Percentiles rank a stretch among this genome's conserved stretches.
Conservation (phyloP, 2,888 invertebrate genomes). For the Dione juno region DNA sequence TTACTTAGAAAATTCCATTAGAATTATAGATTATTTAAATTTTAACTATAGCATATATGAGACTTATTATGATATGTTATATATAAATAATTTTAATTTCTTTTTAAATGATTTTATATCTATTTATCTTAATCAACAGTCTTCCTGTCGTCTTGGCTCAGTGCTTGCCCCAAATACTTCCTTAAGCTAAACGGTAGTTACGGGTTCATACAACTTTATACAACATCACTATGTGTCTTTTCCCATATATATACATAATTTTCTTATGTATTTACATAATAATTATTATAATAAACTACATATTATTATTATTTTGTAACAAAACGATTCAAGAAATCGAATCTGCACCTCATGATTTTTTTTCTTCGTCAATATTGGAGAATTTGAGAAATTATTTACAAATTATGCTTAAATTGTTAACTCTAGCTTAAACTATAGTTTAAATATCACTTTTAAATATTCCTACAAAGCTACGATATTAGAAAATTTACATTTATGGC, state of each 20-base stretch:
- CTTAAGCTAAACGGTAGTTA: constrained; percentile 3
- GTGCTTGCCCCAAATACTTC: constrained; percentile 53
- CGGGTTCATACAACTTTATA: constrained; percentile 55
- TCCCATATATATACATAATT: constrained; percentile 55
- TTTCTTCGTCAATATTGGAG: background rate
- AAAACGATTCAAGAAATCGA: background rate
- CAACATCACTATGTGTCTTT: constrained; percentile 76
- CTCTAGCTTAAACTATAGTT: background rate
- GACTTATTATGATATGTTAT: background rate
- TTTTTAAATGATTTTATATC: background rate
- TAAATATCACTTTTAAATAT: constrained; percentile 19
- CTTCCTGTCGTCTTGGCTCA: constrained; percentile 73
- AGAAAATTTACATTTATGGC: background rate
- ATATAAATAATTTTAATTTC: background rate
- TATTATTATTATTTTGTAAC: constrained; percentile 1
- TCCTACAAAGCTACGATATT: constrained; percentile 7
- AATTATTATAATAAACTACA: background rate
- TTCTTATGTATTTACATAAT: constrained; percentile 54
- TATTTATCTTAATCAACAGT: constrained; percentile 16
- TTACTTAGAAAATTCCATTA: background rate
- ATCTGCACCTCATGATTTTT: background rate
- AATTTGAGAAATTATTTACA: constrained; percentile 7
- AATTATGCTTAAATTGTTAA: background rate
- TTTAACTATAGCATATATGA: background rate
- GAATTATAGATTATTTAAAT: background rate